Evolutionary conservation across 2,797 vertebrate genomes (phyloP).

Genomic region (Tapirus indicus): DNA sequence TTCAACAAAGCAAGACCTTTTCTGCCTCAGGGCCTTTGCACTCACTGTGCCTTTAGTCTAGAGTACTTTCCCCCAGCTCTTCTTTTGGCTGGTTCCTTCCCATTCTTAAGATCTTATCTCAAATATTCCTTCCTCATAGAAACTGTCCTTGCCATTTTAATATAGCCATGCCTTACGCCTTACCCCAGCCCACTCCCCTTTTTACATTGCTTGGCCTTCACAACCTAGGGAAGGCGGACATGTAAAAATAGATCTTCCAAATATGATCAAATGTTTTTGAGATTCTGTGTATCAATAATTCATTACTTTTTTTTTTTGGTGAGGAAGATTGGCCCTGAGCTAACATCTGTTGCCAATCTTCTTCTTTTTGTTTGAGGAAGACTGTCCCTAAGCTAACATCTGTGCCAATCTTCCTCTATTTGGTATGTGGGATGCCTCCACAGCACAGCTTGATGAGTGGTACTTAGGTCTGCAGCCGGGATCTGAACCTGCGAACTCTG

Average conservation of each 20-base stretch:
- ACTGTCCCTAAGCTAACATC: too few relatives aligned
- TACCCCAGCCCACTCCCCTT: background rate
- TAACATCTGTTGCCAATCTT: too few relatives aligned
- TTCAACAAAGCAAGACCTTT: background rate
- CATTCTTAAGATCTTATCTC: background rate
- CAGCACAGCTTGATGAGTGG: too few relatives aligned
- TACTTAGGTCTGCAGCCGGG: too few relatives aligned
- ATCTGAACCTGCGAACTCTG: too few relatives aligned
- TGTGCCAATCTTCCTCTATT: too few relatives aligned
- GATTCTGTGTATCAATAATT: background rate
- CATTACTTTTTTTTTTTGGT: background rate
- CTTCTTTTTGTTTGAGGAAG: too few relatives aligned
- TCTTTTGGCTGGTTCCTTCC: background rate
- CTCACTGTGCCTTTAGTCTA: background rate
- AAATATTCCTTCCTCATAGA: background rate
- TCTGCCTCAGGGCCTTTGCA: background rate
- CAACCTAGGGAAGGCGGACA: background rate
- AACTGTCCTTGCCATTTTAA: background rate
- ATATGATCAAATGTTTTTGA: background rate
- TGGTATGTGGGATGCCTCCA: too few relatives aligned
- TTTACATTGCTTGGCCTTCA: background rate
- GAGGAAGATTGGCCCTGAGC: too few relatives aligned
- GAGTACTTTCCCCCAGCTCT: background rate
- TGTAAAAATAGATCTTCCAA: background rate
- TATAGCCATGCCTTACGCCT: rapidly evolving